A percentile compares a stretch with the other conserved stretches of the same genome.
phyloP scores from a whole-genome alignment of 2,888 invertebrate species.

The Cosmia trapezina region DNA sequence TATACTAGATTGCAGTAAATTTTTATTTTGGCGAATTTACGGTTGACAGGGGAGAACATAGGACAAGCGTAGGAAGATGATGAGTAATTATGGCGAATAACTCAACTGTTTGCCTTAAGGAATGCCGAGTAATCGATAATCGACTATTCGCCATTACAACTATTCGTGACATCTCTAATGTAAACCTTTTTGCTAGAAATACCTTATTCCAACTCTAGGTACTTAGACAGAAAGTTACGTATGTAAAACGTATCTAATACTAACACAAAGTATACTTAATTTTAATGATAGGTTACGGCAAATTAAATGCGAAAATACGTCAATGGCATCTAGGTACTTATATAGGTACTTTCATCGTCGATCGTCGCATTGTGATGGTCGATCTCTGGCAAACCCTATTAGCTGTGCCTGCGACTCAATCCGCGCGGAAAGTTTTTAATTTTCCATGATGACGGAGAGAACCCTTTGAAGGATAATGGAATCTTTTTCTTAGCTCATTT shows the following conservation, averaged over 20 bases:
- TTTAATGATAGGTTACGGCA: not conserved
- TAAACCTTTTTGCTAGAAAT: not conserved
- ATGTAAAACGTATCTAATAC: not conserved
- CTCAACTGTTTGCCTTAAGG: no score
- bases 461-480: slow-evolving; percentile 6
- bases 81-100: no score
- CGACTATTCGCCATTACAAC: no score
- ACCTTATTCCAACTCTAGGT: not conserved
- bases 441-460: not conserved
- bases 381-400: not conserved
- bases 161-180: not conserved
- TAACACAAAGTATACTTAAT: not conserved
- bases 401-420: not conserved
- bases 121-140: no score
- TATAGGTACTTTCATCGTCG: no score
- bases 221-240: not conserved
- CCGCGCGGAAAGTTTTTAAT: not conserved
- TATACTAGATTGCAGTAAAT: no score
- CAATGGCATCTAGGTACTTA: no score
- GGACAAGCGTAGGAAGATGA: no score
- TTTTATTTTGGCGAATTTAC: no score
- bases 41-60: no score
- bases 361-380: no score
- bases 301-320: not conserved
- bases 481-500: not conserved